Percentiles rank a stretch among this genome's conserved stretches.
phyloP scores from a whole-genome alignment of 1,140 invertebrate species.

The Meloidogyne hapla region DNA sequence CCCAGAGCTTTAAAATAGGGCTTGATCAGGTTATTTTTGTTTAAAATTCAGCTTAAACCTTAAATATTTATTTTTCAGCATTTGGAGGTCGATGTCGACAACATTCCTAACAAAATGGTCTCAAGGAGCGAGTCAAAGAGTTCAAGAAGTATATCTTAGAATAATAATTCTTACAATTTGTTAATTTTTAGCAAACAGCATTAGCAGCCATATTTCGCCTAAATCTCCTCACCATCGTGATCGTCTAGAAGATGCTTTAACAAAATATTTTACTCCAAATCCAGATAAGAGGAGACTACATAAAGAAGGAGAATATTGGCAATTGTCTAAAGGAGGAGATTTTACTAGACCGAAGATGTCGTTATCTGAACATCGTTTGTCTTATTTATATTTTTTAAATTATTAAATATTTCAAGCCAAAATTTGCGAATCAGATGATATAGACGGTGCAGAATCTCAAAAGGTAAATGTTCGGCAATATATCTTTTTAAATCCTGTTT shows the following conservation, averaged over 20 bases:
- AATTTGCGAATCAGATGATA: neutral
- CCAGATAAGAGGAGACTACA: constrained; percentile 38
- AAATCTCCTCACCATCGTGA: constrained; percentile 41
- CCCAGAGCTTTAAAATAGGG: constrained; percentile 8
- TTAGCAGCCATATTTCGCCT: constrained; percentile 22
- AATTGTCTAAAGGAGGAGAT: constrained; percentile 31
- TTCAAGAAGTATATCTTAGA: neutral
- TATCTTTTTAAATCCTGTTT: neutral
- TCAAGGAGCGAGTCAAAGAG: neutral
- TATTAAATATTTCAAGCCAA: neutral
- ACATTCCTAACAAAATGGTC: neutral
- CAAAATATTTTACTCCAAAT: constrained; percentile 45
- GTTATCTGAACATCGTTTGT: neutral
- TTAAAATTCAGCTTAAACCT: too few relatives aligned
- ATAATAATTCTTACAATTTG: neutral
- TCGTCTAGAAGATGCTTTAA: constrained; percentile 35
- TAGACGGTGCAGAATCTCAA: neutral
- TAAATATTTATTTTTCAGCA: neutral
- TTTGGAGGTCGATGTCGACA: neutral
- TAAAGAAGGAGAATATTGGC: constrained; percentile 43
- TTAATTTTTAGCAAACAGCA: neutral
- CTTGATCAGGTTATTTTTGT: constrained; percentile 12
- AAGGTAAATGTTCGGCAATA: neutral
- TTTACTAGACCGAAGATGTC: neutral
- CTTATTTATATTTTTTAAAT: neutral